These are phyloP conservation scores for Hypolimnas misippus DNA, from an alignment of 2,888 invertebrate genomes.

Conservation along the genomic window DNA sequence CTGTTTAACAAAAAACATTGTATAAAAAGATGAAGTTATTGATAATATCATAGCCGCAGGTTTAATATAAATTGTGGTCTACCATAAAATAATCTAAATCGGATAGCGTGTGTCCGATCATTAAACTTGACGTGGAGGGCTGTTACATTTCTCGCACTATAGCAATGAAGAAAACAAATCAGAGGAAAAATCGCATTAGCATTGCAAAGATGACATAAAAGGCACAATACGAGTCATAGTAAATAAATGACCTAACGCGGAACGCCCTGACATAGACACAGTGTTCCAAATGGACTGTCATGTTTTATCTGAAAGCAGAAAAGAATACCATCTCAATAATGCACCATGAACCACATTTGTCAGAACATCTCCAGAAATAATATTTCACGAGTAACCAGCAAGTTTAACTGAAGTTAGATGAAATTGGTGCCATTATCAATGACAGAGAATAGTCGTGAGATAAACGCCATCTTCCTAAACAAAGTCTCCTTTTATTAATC, in stretches of 20 bases:
- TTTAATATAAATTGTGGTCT: slow-evolving; percentile 30
- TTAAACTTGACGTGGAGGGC: slow-evolving; percentile 48
- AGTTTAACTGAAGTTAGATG: slow-evolving; percentile 15
- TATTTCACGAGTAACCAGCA: slow-evolving; percentile 27
- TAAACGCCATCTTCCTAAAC: slow-evolving; percentile 43
- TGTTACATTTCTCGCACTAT: slow-evolving; percentile 43
- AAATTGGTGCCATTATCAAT: slow-evolving; percentile 41
- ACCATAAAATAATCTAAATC: slow-evolving; percentile 30
- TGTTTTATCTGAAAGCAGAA: slow-evolving; percentile 56
- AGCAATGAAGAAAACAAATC: slow-evolving; percentile 48
- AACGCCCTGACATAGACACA: slow-evolving; percentile 65
- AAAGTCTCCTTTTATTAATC: slow-evolving; percentile 43
- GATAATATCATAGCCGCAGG: slow-evolving; percentile 26
- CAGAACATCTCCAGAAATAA: slow-evolving; percentile 20
- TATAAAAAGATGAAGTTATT: slow-evolving; percentile 19
- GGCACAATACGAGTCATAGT: slow-evolving; percentile 63
- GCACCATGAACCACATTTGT: slow-evolving; percentile 44
- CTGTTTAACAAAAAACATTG: slow-evolving; percentile 15
- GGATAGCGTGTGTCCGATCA: slow-evolving; percentile 27
- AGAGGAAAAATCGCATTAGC: slow-evolving; percentile 61
- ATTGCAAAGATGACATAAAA: slow-evolving; percentile 30
- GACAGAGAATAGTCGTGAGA: slow-evolving; percentile 43
- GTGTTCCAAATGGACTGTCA: slow-evolving; percentile 54
- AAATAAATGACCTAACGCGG: slow-evolving; percentile 70
- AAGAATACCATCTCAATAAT: slow-evolving; percentile 61